A percentile compares a stretch with the other conserved stretches of the same genome.
Conservation (phyloP, 2,113 vertebrate genomes). For the Pagrus major region DNA sequence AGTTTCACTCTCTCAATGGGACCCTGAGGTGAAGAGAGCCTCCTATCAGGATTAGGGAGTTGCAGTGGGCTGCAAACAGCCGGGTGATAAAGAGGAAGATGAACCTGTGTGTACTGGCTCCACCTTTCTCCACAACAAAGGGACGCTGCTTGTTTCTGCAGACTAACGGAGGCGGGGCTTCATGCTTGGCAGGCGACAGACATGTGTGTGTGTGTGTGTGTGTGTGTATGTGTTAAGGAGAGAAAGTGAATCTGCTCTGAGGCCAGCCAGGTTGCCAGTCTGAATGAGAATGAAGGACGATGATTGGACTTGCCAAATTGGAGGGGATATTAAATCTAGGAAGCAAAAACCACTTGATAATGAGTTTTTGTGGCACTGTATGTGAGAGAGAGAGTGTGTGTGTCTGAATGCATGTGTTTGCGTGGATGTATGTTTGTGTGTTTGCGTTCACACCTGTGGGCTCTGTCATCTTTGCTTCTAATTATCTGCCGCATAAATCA, state of each 20-base stretch:
- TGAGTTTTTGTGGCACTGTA: slow-evolving; percentile 53
- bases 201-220: slow-evolving; percentile 5
- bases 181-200: slow-evolving; percentile 32
- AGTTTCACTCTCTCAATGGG: slow-evolving; percentile 69
- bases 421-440: slow-evolving; percentile 29
- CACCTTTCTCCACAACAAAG: slow-evolving; percentile 36
- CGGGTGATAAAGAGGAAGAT: slow-evolving; percentile 42
- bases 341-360: slow-evolving; percentile 70
- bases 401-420: slow-evolving; percentile 2
- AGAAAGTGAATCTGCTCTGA: slow-evolving; percentile 45
- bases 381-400: not conserved
- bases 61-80: slow-evolving; percentile 41
- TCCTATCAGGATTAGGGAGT: slow-evolving; percentile 51
- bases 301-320: slow-evolving; percentile 69
- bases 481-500: slow-evolving; percentile 82
- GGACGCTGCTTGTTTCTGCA: slow-evolving; percentile 42
- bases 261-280: slow-evolving; percentile 55
- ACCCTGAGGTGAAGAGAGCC: slow-evolving; percentile 60
- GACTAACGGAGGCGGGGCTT: slow-evolving; percentile 43
- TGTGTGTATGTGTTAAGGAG: slow-evolving; percentile 11
- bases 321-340: slow-evolving; percentile 63
- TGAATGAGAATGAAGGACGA: slow-evolving; percentile 68
- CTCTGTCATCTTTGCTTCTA: slow-evolving; percentile 71
- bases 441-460: slow-evolving; percentile 73
- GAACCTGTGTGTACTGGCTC: slow-evolving; percentile 27